Conservation (phyloP, 1,140 invertebrate genomes). For the Linepithema humile region DNA sequence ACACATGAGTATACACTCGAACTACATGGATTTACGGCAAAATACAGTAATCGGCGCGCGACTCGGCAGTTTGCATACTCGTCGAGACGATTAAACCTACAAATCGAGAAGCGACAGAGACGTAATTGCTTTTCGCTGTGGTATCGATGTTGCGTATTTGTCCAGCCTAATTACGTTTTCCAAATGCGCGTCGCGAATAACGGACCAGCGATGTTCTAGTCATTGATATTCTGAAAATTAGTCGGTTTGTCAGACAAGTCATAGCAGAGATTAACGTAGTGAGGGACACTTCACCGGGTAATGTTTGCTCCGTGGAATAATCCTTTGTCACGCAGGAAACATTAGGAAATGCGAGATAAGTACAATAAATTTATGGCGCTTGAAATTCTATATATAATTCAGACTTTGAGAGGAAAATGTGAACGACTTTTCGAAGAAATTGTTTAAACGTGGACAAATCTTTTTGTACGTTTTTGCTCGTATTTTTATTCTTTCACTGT, state of each 20-base stretch:
- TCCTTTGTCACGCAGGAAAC: background rate
- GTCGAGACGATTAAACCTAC: constrained; percentile 63
- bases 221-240: constrained; percentile 36
- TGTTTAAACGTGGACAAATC: background rate
- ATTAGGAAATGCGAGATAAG: background rate
- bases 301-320: background rate
- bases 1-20: background rate
- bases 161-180: constrained; percentile 68
- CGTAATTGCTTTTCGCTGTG: constrained; percentile 67
- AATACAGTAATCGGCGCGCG: constrained; percentile 59
- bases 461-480: background rate
- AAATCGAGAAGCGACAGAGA: constrained; percentile 58
- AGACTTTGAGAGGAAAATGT: too few relatives aligned
- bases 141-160: constrained; percentile 65
- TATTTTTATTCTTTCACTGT: background rate
- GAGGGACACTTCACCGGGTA: background rate
- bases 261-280: background rate
- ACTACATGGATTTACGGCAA: constrained; percentile 48
- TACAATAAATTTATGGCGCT: background rate
- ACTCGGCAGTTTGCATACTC: constrained; percentile 59
- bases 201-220: constrained; percentile 37
- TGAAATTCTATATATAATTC: background rate
- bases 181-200: constrained; percentile 52
- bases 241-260: constrained; percentile 17
- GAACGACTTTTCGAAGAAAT: too few relatives aligned